A percentile compares a stretch with the other conserved stretches of the same genome.
Evolutionary conservation across 2,888 invertebrate genomes (phyloP).

Genomic region (Zygogramma bicolorata): DNA sequence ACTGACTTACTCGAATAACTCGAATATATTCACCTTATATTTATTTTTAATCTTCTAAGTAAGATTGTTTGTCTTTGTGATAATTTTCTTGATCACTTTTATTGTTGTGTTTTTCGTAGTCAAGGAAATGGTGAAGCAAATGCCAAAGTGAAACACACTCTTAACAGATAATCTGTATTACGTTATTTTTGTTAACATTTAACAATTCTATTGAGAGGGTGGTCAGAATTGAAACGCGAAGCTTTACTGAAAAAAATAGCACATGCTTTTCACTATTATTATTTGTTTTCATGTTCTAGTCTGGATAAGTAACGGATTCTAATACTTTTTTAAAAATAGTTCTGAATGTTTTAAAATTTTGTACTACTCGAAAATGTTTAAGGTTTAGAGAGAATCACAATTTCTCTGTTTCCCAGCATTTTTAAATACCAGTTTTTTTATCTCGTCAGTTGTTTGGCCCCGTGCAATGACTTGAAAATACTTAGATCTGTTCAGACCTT

Average conservation of each 20-base stretch:
- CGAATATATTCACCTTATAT: not conserved
- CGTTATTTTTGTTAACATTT: not conserved
- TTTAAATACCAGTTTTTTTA: not conserved
- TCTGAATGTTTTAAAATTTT: not conserved
- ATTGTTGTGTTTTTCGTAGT: not conserved
- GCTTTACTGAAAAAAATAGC: not conserved
- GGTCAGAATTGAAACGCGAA: not conserved
- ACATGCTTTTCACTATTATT: not conserved
- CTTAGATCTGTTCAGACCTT: not conserved
- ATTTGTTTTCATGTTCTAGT: not conserved
- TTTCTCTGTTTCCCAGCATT: too few species aligned
- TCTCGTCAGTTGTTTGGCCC: not conserved
- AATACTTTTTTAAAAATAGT: not conserved
- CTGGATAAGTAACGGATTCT: not conserved
- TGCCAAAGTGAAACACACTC: not conserved
- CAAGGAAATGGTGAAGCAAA: not conserved
- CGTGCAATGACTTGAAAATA: not conserved
- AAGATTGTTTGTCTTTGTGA: conserved; percentile 6
- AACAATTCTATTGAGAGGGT: not conserved
- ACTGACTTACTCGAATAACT: not conserved
- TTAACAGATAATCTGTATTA: not conserved
- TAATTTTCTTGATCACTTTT: not conserved
- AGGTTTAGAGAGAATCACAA: too few species aligned
- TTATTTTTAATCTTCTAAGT: not conserved
- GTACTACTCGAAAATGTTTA: too few species aligned